Evolutionary conservation across 2,888 invertebrate genomes (phyloP), one percentile per base, ranked within the genome.

Genomic region (Phlogophora meticulosa): DNA sequence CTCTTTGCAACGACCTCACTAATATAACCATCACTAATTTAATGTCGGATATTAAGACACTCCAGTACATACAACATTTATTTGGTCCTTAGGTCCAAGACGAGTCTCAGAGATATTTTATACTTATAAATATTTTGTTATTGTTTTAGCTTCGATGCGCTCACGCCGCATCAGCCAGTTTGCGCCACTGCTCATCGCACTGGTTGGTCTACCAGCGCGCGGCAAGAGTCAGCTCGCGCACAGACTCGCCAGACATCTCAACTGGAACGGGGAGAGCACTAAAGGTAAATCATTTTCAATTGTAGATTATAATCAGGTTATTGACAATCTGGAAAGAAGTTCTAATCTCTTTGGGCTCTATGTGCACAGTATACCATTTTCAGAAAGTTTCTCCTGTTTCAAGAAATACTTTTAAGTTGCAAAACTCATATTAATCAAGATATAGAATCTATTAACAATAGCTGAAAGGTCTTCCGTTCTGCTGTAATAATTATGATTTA

Each of bases 211-310:
- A 69, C 99, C 99, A 1, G 99, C 98, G 20, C 96, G 99, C 34
- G 99, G 99, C 72, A 99, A 99, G 95, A 99, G 98, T 59, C 98
- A 98, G 90, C 97, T 99, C 67, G 98, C 98, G 1, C 98, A 98
- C 89, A 98, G 98, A 85, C 96, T 99, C 46, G 96, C 98, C 58
- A 96, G 98, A 68, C 98, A 99, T 88, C 96, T 99, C 65, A 98
- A 98, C 92, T 99, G 98, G 98, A 98, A 98, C 85, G 98, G 98
- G 34, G 98, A 98, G 87, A 96, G 97, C 82, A 97, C 98, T 32
- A 97, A 97, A 97, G 97, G 98, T 98, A 94, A 88, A 87, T 42
- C 15, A 28, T 11, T 7, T 11, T 13, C n/a, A 7, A 7, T n/a
- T 56, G 1, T 4, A 17, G 3, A 7, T 4, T n/a, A n/a, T n/a